Percentiles rank a stretch among this genome's conserved stretches.
These are phyloP conservation scores for Pseudorectes ferrugineus DNA, from an alignment of 2,113 vertebrate genomes.

Conservation along the genomic window DNA sequence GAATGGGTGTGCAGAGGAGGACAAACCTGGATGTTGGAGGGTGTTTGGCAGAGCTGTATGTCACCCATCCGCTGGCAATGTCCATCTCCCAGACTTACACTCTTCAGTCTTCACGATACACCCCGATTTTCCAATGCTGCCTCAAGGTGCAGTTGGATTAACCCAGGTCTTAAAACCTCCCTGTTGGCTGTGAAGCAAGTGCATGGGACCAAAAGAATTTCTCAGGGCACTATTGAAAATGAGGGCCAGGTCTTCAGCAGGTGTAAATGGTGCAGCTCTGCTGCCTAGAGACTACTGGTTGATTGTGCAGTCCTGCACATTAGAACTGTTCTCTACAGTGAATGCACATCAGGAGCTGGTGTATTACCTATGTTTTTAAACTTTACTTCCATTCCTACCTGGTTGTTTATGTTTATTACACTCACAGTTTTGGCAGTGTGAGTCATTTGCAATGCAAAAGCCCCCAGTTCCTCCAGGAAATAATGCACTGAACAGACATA, in stretches of 20 bases:
- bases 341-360: not conserved
- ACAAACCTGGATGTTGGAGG: not conserved
- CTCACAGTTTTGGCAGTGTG: not conserved
- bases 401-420: not conserved
- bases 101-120: not conserved
- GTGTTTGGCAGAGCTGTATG: not conserved
- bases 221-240: not conserved
- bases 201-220: not conserved
- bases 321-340: not conserved
- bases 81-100: not conserved
- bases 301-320: not conserved
- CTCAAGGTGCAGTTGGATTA: not conserved
- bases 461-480: not conserved
- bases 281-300: not conserved
- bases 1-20: not conserved
- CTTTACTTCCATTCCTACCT: not conserved
- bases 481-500: not conserved
- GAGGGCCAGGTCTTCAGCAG: not conserved
- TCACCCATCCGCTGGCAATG: not conserved
- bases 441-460: not conserved
- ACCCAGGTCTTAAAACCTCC: not conserved
- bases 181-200: not conserved
- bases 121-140: rapidly evolving
- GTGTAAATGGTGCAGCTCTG: not conserved
- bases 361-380: not conserved